phyloP scores from a whole-genome alignment of 1,140 invertebrate genomes.

The Platorchestia sp. region DNA sequence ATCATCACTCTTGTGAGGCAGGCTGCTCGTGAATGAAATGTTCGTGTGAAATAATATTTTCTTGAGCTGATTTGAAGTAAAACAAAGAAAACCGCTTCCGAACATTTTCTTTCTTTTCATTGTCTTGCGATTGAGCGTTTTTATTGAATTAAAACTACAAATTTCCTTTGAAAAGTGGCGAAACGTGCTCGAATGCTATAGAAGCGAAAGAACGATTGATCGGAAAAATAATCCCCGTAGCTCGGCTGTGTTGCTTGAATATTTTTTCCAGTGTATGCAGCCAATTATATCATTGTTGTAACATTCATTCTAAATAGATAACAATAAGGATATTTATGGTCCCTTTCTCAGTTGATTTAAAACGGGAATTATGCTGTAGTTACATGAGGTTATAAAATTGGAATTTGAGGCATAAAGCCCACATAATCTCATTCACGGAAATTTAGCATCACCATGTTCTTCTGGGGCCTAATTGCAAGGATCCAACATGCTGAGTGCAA shows the following conservation, averaged over 20 bases:
- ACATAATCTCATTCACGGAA: too few species aligned
- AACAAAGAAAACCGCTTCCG: not conserved
- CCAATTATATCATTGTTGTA: too few species aligned
- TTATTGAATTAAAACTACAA: not conserved
- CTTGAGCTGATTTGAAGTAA: not conserved
- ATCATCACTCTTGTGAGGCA: not conserved
- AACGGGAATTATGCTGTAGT: too few species aligned
- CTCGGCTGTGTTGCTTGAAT: not conserved
- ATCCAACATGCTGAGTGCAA: too few species aligned
- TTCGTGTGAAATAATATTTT: not conserved
- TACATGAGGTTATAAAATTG: too few species aligned
- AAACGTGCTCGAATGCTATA: not conserved
- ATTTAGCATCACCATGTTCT: too few species aligned
- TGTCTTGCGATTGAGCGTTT: not conserved
- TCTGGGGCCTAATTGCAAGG: too few species aligned
- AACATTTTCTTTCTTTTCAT: not conserved
- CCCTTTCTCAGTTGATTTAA: too few species aligned
- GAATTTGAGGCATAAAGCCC: too few species aligned
- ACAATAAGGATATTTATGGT: too few species aligned
- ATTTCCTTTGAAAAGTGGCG: not conserved
- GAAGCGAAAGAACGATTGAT: not conserved
- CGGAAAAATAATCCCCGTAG: not conserved
- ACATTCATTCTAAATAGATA: too few species aligned
- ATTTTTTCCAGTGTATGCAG: too few species aligned
- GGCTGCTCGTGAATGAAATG: not conserved